Evolutionary conservation across 2,797 vertebrate genomes (phyloP).

Genomic region (Microcaecilia unicolor): DNA sequence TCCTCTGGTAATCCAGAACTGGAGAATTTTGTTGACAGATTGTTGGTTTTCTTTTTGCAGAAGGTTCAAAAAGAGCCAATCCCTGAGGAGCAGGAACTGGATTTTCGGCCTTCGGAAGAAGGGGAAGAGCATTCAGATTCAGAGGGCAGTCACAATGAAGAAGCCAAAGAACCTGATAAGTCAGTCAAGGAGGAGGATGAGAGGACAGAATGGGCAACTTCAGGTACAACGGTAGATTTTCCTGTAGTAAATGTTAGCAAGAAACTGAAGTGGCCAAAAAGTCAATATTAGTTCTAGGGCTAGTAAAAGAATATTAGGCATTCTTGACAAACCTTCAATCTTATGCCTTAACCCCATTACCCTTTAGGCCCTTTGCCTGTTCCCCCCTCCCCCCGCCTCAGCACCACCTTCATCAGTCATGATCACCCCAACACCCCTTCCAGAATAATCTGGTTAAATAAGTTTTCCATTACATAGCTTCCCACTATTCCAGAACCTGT

Average conservation of each 20-base stretch:
- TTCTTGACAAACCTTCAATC: too few species aligned
- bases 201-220: slow-evolving; percentile 30
- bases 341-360: too few species aligned
- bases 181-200: slow-evolving; percentile 57
- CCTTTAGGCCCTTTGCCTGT: too few species aligned
- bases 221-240: not conserved
- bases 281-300: too few species aligned
- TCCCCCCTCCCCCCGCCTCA: too few species aligned
- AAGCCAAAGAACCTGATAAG: slow-evolving; percentile 81
- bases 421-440: too few species aligned
- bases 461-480: too few species aligned
- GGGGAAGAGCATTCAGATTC: slow-evolving; percentile 66
- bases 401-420: too few species aligned
- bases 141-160: slow-evolving; percentile 68
- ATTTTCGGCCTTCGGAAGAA: slow-evolving; percentile 84
- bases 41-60: slow-evolving; percentile 47
- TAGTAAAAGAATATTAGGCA: too few species aligned
- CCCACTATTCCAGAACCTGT: too few species aligned
- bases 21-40: slow-evolving; percentile 1
- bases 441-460: too few species aligned
- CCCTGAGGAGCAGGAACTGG: slow-evolving; percentile 91
- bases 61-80: slow-evolving; percentile 94
- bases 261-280: too few species aligned
- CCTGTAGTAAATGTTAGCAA: slow-evolving; percentile 27
- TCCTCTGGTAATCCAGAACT: not conserved